Evolutionary conservation across 2,888 invertebrate species (phyloP).

Genomic region (Andrena marginata): DNA sequence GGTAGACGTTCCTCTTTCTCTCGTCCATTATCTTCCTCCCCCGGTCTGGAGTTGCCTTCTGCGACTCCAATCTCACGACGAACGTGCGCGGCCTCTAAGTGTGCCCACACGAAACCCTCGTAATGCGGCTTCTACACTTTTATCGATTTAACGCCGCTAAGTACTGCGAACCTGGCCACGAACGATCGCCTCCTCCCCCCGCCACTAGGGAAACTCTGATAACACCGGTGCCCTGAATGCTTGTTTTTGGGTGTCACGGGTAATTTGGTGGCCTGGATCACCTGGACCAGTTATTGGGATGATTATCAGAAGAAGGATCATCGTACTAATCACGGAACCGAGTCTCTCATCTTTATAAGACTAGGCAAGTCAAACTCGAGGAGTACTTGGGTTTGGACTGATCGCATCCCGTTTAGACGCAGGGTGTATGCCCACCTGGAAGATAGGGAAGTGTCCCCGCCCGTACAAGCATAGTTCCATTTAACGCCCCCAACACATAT

Average conservation of each 20-base stretch:
- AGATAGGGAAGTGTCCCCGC: too few species aligned
- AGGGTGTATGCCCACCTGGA: too few species aligned
- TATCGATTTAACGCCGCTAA: slow-evolving; percentile 67
- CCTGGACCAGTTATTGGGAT: background rate
- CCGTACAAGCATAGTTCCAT: background rate
- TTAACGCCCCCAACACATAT: background rate
- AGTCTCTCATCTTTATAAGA: background rate
- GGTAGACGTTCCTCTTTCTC: slow-evolving; percentile 66
- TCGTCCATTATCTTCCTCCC: slow-evolving; percentile 61
- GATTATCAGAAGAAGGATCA: background rate
- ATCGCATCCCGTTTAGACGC: background rate
- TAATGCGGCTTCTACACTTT: slow-evolving; percentile 66
- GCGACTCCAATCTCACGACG: slow-evolving; percentile 68
- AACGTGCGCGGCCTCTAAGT: slow-evolving; percentile 65
- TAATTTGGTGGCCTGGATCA: background rate
- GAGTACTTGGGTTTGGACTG: background rate
- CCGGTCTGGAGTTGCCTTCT: slow-evolving; percentile 51
- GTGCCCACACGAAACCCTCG: slow-evolving; percentile 69
- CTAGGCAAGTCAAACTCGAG: background rate
- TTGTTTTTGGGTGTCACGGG: background rate
- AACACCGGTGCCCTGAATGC: slow-evolving; percentile 44
- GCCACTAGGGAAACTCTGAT: slow-evolving; percentile 26
- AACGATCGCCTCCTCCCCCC: slow-evolving; percentile 39
- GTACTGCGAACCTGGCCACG: slow-evolving; percentile 60
- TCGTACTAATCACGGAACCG: background rate